Evolutionary conservation across 1,140 invertebrate genomes (phyloP), one percentile per base, ranked within the genome.

Genomic region (Drosophila chauvacae): DNA sequence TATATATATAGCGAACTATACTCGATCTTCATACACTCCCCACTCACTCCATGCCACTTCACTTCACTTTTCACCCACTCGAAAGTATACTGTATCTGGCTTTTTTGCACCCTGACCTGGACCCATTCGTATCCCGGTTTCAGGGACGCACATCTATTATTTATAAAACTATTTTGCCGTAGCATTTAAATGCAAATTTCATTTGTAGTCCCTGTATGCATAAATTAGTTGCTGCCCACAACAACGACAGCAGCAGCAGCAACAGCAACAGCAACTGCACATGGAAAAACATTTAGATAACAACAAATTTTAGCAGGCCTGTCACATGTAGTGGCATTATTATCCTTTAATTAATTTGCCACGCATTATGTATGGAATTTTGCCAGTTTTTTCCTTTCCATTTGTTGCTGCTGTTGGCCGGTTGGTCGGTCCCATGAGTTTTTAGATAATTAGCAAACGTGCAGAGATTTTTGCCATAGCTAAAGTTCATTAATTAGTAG

Each of bases 301-400:
- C 62, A 75, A 77, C 78, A 78, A 78, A 86, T 77, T 88, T 83
- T 80, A 77, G 61, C 66, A 62, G 73, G 62, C 71, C 80, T 83
- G 66, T 83, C 84, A 80, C 72, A 64, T 50, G 69, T 75, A 72
- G 61, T 79, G 61, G 61, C 82, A 82, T 86, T 86, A 86, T 86
- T 86, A 88, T 86, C 65, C 84, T 86, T 88, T 86, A 86, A 86
- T 86, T 86, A 86, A 86, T 86, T 86, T 86, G 63, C 84, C 70
- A 70, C 84, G 87, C 81, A 86, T 72, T 83, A 79, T 87, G 69
- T 72, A 72, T 72, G 66, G 55, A 59, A 72, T 72, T 72, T 60
- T 80, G 39, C 35, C 50, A 20, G 61, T 77, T 39, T 56, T 63
- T 28, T 60, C 14, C 23, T 48, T 28, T 9, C 45, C 20, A 48